Conservation (phyloP, 2,797 vertebrate genomes). For the Coreius guichenoti region DNA sequence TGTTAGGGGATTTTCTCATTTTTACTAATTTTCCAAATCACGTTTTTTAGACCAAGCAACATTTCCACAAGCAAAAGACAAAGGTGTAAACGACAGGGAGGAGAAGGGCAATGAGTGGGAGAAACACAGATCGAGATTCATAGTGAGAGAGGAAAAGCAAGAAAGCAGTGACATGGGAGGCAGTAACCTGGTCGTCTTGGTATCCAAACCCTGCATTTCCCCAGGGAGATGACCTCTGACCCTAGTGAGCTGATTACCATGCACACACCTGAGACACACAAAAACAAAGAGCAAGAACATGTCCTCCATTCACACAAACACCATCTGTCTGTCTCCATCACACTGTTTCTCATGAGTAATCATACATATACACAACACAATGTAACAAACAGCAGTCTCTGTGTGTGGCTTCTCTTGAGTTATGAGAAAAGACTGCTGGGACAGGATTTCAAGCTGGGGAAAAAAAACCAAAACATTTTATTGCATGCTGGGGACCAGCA, state of each 20-base stretch:
- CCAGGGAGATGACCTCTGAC: constrained; percentile 65
- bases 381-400: not conserved
- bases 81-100: not conserved
- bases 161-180: constrained; percentile 21
- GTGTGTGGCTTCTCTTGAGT: constrained; percentile 3
- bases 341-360: constrained; percentile 22
- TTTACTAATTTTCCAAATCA: not conserved
- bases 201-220: constrained; percentile 60
- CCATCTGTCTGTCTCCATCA: constrained; percentile 21
- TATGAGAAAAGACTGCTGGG: constrained; percentile 22
- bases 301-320: constrained; percentile 8
- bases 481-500: not conserved
- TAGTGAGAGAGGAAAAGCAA: not conserved
- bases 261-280: constrained; percentile 45
- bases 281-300: constrained; percentile 11
- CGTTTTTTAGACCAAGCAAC: not conserved
- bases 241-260: constrained; percentile 58
- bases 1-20: not conserved
- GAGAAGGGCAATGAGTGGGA: not conserved
- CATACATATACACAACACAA: constrained; percentile 6
- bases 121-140: not conserved
- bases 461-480: not conserved
- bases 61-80: not conserved
- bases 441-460: constrained; percentile 6
- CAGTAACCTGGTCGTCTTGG: constrained; percentile 58